Base-by-base conservation (phyloP, 2,113 vertebrate genomes). In the Callionymus lyra region DNA sequence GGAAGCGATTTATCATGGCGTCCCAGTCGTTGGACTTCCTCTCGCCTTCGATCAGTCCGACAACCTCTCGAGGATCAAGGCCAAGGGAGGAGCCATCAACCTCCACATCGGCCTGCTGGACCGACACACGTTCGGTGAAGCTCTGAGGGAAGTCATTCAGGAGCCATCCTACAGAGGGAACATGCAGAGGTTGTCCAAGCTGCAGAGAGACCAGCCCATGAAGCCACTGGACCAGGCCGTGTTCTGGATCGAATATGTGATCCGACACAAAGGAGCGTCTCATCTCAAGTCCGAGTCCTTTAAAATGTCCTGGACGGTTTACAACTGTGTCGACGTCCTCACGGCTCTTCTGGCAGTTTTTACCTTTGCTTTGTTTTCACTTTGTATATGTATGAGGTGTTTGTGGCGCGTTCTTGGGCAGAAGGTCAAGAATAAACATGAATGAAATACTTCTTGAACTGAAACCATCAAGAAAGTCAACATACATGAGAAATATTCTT, bases 181-280 rank as follows among this genome's bases (percentile, higher is more conserved):
- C 67, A 89, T 96, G 78, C 75, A 87, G 74, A 89, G 2, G 6
- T 81, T 96, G 27, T 94, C 91, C 0, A 82, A 72, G 1, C 80
- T 96, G 33, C 91, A 92, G 71, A 86, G 85, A 11, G 93, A 97
- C 77, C 87, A 91, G 15, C 91, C 90, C 13, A 72, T 94, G 17
- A 86, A 89, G 53, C 90, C 92, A 0, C 62, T 96, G 64, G 90
- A 92, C 64, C 77, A 80, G 66, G 89, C 93, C 0, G 79, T 92
- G 53, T 85, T 93, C 78, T 96, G 92, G 92, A 87, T 93, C 27
- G 91, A 96, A 65, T 92, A 87, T 16, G 90, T 94, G 4, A 94
- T 94, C 70, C 86, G 82, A 53, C 85, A 96, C 64, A 89, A 88
- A 74, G 91, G 92, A 33, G 90, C 91, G 0, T 66, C 68, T 0